A percentile compares a stretch with the other conserved stretches of the same genome.
Conservation (phyloP, 2,888 invertebrate species). For the Ceratothoa steindachneri region DNA sequence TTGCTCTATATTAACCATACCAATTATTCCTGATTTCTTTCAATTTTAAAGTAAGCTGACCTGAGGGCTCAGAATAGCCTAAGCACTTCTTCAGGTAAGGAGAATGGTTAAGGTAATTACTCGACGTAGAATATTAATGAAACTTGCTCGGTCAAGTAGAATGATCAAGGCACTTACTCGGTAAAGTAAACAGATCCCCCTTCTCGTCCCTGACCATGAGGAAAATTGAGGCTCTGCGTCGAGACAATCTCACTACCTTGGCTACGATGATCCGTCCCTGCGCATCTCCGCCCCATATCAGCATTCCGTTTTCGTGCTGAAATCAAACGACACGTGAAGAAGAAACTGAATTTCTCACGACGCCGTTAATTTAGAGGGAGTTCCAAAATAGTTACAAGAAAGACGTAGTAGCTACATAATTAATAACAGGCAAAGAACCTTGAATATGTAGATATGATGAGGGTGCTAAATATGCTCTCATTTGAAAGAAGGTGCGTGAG, state of each 20-base stretch:
- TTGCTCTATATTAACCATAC: not conserved
- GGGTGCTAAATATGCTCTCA: too few species aligned
- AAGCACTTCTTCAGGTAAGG: not conserved
- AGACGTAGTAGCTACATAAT: too few species aligned
- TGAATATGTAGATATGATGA: too few species aligned
- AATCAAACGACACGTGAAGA: too few species aligned
- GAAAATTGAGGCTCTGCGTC: conserved; percentile 22
- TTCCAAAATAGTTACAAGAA: too few species aligned
- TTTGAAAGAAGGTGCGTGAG: too few species aligned
- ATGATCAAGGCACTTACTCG: conserved; percentile 37
- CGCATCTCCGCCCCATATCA: conserved; percentile 27
- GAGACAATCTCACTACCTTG: conserved; percentile 19
- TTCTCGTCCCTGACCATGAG: conserved; percentile 21
- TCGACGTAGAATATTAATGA: not conserved
- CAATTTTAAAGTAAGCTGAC: not conserved
- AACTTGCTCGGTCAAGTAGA: conserved; percentile 47
- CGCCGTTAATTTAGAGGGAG: too few species aligned
- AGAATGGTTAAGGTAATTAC: not conserved
- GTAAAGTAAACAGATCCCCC: conserved; percentile 44
- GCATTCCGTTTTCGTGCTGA: conserved; percentile 37
- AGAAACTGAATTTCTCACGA: too few species aligned
- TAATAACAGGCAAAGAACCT: too few species aligned
- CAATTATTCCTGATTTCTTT: not conserved
- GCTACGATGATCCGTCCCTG: conserved; percentile 24
- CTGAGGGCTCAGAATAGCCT: not conserved